phyloP scores from a whole-genome alignment of 2,888 invertebrate species.

The Junonia oenone region DNA sequence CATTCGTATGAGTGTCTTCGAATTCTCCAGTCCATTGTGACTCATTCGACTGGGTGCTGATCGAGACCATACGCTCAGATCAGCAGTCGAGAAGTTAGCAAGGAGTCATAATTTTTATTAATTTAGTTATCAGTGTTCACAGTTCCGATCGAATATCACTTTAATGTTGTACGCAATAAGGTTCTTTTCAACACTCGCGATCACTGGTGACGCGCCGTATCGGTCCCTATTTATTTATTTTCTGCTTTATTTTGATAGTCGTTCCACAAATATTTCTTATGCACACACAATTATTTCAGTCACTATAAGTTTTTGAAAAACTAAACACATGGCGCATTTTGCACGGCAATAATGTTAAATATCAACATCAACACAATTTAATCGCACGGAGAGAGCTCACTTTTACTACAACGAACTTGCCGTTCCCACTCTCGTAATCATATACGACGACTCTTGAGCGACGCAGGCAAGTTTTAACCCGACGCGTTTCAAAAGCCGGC shows the following conservation, averaged over 20 bases:
- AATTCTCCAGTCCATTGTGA: constrained; percentile 66
- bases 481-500: constrained; percentile 36
- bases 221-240: constrained; percentile 75
- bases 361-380: constrained; percentile 25
- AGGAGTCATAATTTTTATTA: constrained; percentile 48
- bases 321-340: background rate
- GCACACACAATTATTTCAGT: constrained; percentile 9
- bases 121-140: constrained; percentile 42
- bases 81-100: constrained; percentile 46
- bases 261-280: constrained; percentile 39
- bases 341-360: constrained; percentile 14
- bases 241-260: constrained; percentile 67
- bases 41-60: constrained; percentile 21
- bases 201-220: constrained; percentile 41
- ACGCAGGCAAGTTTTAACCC: constrained; percentile 68
- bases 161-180: constrained; percentile 44
- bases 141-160: constrained; percentile 45
- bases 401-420: constrained; percentile 57
- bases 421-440: constrained; percentile 72
- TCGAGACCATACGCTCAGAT: constrained; percentile 37
- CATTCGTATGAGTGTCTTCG: constrained; percentile 51
- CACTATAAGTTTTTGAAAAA: constrained; percentile 24
- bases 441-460: constrained; percentile 70
- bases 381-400: constrained; percentile 47
- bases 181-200: constrained; percentile 48